Evolutionary conservation across 2,888 invertebrate species (phyloP).

Genomic region (Drosophila helvetica): DNA sequence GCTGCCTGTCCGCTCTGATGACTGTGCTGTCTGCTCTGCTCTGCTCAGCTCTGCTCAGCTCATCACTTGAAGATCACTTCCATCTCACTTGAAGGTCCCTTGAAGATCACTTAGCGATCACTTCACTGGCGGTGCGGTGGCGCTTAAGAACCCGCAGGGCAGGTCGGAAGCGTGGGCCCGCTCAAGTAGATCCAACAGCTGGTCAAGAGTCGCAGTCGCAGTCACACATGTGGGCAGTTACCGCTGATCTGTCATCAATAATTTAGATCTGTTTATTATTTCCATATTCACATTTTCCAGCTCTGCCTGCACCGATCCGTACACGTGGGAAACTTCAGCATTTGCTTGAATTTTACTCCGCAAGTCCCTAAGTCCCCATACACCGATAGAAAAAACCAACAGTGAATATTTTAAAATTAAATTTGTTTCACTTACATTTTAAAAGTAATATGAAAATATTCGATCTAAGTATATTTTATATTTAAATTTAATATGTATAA

Average conservation of each 20-base stretch:
- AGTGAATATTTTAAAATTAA: too few species aligned
- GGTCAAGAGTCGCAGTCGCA: conserved; percentile 11
- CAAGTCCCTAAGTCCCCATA: too few species aligned
- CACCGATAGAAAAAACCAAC: too few species aligned
- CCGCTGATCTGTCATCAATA: conserved; percentile 26
- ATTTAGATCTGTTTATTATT: conserved; percentile 24
- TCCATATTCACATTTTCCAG: conserved; percentile 12
- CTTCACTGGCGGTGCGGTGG: conserved; percentile 35
- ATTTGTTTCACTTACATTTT: too few species aligned
- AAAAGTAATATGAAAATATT: too few species aligned
- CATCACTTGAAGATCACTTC: conserved; percentile 8
- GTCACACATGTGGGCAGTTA: conserved; percentile 39
- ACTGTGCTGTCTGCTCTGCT: neutral
- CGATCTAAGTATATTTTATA: too few species aligned
- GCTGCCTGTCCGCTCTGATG: neutral
- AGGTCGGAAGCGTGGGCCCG: neutral
- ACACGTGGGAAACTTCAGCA: neutral
- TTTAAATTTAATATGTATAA: too few species aligned
- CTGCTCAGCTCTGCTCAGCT: neutral
- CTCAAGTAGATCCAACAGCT: conserved; percentile 22
- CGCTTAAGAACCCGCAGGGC: conserved; percentile 5
- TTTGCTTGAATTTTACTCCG: neutral
- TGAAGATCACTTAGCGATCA: conserved; percentile 34
- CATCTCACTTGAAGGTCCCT: conserved; percentile 17
- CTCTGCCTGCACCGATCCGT: neutral